Base-by-base conservation (phyloP, 37 sponge, comb jelly and placozoan genomes). In the Dysidea cf. avara region DNA sequence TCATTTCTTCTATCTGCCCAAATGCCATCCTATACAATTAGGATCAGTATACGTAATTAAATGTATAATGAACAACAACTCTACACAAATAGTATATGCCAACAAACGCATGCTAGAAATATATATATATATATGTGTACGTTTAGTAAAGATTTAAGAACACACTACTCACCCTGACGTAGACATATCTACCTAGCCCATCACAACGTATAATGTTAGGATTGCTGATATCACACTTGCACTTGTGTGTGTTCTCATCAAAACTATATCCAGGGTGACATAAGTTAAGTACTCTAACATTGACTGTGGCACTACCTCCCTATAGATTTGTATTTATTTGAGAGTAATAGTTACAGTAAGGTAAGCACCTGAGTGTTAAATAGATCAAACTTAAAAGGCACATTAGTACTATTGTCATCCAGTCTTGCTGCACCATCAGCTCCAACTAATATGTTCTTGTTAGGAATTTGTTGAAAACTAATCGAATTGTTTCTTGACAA, bases 241-340 rank as follows among this genome's bases (percentile, higher is more conserved):
- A 88, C 0, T 16, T 26, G 28, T 56, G 36, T 7, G 40, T 39
- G 7, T 53, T 57, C 16, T 61, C 40, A 9, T 66, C 36, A 0
- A 66, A 56, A 48, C 9, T 25, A 46, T 88, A 88, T 13, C 88
- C 88, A 39, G 88, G 88, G 53, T 88, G 88, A 72, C 88, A 88
- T 31, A 24, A 52, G 17, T 7, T 28, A n/a, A n/a, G n/a, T 29
- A 81, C 65, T 25, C 30, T n/a, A 21, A 81, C 49, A 22, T 63
- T 51, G 7, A 70, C 46, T 21, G 32, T 33, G 12, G 7, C 11
- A n/a, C n/a, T n/a, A n/a, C n/a, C n/a, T n/a, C n/a, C n/a, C n/a
- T n/a, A n/a, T n/a, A n/a, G n/a, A n/a, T n/a, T n/a, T n/a, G n/a
- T n/a, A n/a, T n/a, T n/a, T n/a, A n/a, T n/a, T n/a, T n/a, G n/a